These are phyloP conservation scores for Neolamprologus fasciatus DNA, from an alignment of 2,113 vertebrate species.

Conservation along the genomic window DNA sequence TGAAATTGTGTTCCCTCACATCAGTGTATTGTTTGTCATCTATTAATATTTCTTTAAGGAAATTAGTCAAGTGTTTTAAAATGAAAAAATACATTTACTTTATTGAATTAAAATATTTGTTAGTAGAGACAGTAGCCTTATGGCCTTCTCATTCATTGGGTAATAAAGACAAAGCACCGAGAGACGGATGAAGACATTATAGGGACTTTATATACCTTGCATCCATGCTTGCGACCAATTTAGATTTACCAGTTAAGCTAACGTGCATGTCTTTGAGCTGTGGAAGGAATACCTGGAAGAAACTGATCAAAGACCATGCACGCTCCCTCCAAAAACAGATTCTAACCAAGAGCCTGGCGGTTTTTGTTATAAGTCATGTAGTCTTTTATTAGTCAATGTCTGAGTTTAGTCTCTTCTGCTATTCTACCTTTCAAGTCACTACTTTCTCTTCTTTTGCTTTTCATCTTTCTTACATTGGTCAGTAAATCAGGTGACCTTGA, in stretches of 20 bases:
- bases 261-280: background rate
- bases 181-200: background rate
- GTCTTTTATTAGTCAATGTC: background rate
- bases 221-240: background rate
- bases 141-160: background rate
- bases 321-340: background rate
- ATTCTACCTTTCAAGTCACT: slow-evolving; percentile 52
- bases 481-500: slow-evolving; percentile 99
- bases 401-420: slow-evolving; percentile 8
- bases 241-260: background rate
- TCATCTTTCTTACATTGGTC: slow-evolving; percentile 38
- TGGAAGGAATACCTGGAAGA: background rate
- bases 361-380: background rate
- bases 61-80: background rate
- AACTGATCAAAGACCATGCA: background rate
- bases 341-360: background rate
- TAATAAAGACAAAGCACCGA: background rate
- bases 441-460: slow-evolving; percentile 32
- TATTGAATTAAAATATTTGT: background rate
- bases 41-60: background rate
- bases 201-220: background rate
- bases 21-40: background rate
- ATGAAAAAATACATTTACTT: background rate
- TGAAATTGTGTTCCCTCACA: background rate
- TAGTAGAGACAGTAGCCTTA: background rate